These are phyloP conservation scores for Noctilio leporinus DNA, from an alignment of 2,113 vertebrate species.

Conservation along the genomic window DNA sequence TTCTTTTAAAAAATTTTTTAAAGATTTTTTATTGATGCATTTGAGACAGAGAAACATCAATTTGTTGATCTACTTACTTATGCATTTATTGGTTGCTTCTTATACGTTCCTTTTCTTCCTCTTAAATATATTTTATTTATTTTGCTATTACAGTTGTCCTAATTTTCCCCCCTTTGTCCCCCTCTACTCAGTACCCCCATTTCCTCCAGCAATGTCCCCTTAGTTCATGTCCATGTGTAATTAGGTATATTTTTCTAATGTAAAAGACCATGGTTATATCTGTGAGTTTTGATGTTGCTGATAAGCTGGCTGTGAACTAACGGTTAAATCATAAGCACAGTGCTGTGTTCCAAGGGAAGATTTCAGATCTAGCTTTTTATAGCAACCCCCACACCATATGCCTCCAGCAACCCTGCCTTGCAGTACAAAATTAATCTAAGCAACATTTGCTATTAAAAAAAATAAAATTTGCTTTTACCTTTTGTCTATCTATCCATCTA, in stretches of 20 bases:
- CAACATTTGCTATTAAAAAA: slow-evolving; percentile 16
- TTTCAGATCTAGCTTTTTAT: slow-evolving; percentile 47
- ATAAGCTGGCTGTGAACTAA: background rate
- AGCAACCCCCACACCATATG: slow-evolving; percentile 70
- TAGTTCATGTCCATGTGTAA: too few species aligned
- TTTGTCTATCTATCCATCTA: background rate
- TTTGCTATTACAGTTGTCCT: too few species aligned
- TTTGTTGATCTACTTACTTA: too few species aligned
- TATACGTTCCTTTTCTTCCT: too few species aligned
- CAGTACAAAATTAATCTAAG: slow-evolving; percentile 45
- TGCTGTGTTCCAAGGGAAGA: slow-evolving; percentile 20
- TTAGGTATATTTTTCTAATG: background rate
- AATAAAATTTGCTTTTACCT: background rate
- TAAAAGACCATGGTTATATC: background rate
- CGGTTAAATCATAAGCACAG: slow-evolving; percentile 44
- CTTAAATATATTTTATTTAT: too few species aligned
- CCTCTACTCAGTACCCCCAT: too few species aligned
- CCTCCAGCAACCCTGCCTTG: slow-evolving; percentile 49
- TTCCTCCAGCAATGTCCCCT: too few species aligned
- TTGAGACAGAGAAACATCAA: too few species aligned
- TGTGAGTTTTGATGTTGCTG: background rate
- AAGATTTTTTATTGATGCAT: too few species aligned
- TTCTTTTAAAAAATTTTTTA: too few species aligned
- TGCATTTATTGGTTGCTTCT: too few species aligned
- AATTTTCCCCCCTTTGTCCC: too few species aligned